phyloP scores from a whole-genome alignment of 2,113 vertebrate genomes.

The Dasyprocta punctata region DNA sequence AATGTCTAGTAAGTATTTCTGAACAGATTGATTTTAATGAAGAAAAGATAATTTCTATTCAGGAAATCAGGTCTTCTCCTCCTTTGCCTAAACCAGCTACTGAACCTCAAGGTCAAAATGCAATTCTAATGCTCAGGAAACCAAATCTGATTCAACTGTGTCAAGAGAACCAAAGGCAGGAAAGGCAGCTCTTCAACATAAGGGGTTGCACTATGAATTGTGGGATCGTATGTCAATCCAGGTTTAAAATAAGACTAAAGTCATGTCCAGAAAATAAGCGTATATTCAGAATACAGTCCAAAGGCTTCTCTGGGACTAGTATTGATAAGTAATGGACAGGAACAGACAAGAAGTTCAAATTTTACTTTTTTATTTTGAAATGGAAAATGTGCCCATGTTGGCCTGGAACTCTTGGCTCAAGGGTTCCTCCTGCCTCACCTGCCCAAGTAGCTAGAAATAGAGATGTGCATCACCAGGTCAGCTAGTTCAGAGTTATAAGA shows the following conservation, averaged over 20 bases:
- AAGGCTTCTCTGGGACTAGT: background rate
- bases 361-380: background rate
- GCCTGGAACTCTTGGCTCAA: background rate
- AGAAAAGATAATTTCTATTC: background rate
- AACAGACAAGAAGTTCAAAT: background rate
- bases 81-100: background rate
- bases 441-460: background rate
- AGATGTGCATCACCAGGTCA: fast-evolving
- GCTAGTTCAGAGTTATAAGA: background rate
- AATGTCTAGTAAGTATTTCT: background rate
- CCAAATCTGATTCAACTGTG: background rate
- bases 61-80: background rate
- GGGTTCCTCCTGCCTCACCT: background rate
- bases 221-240: background rate
- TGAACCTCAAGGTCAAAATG: slow-evolving; percentile 39
- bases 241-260: background rate
- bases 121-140: background rate
- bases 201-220: background rate
- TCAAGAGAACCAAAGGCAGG: background rate
- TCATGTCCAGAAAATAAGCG: background rate
- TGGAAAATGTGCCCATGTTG: fast-evolving
- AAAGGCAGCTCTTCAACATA: background rate
- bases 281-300: background rate
- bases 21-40: background rate
- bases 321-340: background rate